Evolutionary conservation across 2,888 invertebrate species (phyloP).

Genomic region (Drosophila parthenogenetica): DNA sequence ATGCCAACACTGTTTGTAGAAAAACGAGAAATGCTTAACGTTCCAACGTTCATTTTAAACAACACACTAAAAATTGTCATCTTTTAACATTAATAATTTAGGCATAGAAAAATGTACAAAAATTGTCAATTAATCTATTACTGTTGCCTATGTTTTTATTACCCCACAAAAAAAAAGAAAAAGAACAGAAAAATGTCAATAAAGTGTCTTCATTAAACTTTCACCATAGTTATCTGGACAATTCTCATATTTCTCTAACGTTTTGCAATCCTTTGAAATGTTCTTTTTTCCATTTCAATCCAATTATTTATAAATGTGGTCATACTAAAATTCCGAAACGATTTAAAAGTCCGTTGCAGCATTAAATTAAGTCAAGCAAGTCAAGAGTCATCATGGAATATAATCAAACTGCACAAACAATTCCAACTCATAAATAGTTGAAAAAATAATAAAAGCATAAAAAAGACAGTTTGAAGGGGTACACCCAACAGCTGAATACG

Average conservation of each 20-base stretch:
- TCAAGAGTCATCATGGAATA: slow-evolving; percentile 51
- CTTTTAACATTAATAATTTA: too few relatives aligned
- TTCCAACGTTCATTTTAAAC: too few relatives aligned
- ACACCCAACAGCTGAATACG: neutral
- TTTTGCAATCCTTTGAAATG: neutral
- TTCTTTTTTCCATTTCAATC: neutral
- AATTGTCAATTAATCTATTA: slow-evolving; percentile 4
- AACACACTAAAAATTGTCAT: too few relatives aligned
- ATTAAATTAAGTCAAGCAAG: slow-evolving; percentile 55
- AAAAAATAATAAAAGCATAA: slow-evolving; percentile 47
- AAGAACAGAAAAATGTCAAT: slow-evolving; percentile 1
- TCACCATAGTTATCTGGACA: neutral
- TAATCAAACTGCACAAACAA: slow-evolving; percentile 64
- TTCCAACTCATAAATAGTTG: slow-evolving; percentile 64
- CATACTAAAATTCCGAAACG: slow-evolving; percentile 6
- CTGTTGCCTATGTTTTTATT: too few relatives aligned
- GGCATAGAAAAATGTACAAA: neutral
- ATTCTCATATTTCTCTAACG: neutral
- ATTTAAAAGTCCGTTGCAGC: slow-evolving; percentile 5
- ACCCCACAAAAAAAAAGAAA: too few relatives aligned
- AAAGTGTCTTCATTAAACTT: neutral
- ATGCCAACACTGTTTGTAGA: too few relatives aligned
- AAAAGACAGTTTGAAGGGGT: neutral
- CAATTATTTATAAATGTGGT: slow-evolving; percentile 4
- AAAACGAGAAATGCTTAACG: too few relatives aligned